Base-by-base conservation (phyloP, 2,888 invertebrate genomes). In the Lepidochrysops patricia region DNA sequence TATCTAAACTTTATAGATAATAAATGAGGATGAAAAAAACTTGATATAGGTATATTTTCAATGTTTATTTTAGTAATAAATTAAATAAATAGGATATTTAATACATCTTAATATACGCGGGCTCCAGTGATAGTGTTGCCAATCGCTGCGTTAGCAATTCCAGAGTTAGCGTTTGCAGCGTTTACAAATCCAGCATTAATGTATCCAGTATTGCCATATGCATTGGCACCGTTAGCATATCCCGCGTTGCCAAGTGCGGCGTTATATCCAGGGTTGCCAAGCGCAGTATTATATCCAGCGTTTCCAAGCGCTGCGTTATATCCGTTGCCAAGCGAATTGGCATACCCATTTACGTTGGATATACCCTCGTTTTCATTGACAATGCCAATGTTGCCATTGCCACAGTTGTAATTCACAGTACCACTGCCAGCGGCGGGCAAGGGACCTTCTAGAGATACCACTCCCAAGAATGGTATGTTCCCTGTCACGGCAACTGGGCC, bases 401-500 rank as follows among this genome's bases (percentile, higher is more conserved):
- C 67, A 34, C 64, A 63, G 1, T 62, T 65, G 65, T 35, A 66
- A 19, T 69, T 63, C 1, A 76, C 72, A 4, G 66, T 63, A 12
- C 75, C 76, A 27, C 69, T 67, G 7, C 77, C 78, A 27, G 65
- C 66, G 6, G 75, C 68, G 0, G 72, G 69, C 6, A 77, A 57
- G 2, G 63, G 60, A 0, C 76, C 75, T 56, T 74, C 73, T 2
- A 75, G 61, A 26, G 71, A 70, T 2, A 75, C 75, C 4, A 77
- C 72, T 3, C 73, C 59, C 7, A 59, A 7, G 52, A 65, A 63
- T 1, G 77, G 77, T 49, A 77, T 56, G 32, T 73, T 62, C 0
- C 76, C 77, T 49, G 63, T 63, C 1, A 74, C 70, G 2, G 66
- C 61, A 1, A 76, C 48, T 1, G 67, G 61, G 0, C 77, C 77